Conservation (phyloP, 2,113 vertebrate species). For the human (Homo sapiens) region GRCh38 chr3:118330501-118331000, state of each 20-base stretch:
- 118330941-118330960: not conserved
- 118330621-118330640: not conserved
- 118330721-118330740: not conserved
- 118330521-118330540: not conserved
- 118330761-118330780: not conserved
- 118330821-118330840: not conserved
- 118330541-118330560: not conserved
- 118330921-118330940: not conserved
- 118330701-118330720: no score
- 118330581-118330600: not conserved
- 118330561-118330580: not conserved
- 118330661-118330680: no score
- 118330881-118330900: not conserved
- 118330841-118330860: slow-evolving; percentile 22
- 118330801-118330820: not conserved
- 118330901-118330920: not conserved
- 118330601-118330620: not conserved
- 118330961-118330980: no score
- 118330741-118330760: slow-evolving; percentile 17
- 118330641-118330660: not conserved
- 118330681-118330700: no score
- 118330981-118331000: no score
- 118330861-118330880: not conserved
- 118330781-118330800: slow-evolving; percentile 8
- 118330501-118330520: not conserved